Evolutionary conservation across 30 jellyfish, hydroid and myxozoan genomes (phyloP), one percentile per base, ranked within the genome.

Genomic region (Hydractinia echinata): DNA sequence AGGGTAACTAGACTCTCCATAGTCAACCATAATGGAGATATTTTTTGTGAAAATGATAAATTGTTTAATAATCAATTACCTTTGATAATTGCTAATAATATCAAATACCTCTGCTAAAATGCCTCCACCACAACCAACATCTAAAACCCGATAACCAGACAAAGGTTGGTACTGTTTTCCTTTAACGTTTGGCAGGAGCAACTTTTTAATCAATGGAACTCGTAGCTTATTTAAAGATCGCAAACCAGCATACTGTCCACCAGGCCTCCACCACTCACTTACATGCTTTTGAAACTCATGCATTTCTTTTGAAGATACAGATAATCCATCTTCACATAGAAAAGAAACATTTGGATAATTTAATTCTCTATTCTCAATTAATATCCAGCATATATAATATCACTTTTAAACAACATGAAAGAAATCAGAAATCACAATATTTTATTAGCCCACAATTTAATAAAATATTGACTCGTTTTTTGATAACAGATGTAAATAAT

Each of bases 121-220:
- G 50, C 98, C 98, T 9, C 96, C 98, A 19, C 98, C 98, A 83
- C 95, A 87, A 20, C 98, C 98, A 73, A 92, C 96, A 56, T 92
- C 98, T 51, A 92, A 85, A 39, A 92, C 74, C 64, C 77, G 83
- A 58, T 74, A 84, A 16, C 86, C 84, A 39, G 67, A 70, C 54
- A 92, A 73, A 50, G 96, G 96, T 67, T 55, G 78, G 44, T 2
- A 0, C 14, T 53, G 53, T 18, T 14, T 52, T 6, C 2, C 8
- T 6, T 50, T 18, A 49, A 5, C 50, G 14, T n/a, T 58, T 4
- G 30, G 4, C 5, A 74, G 73, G 3, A 74, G 66, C 53, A 49
- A 76, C 4, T 83, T 76, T 53, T 73, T 83, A 68, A 92, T 88
- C 87, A 80, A 82, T 5, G 94, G 96, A 4, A 92, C 70, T 68